These are phyloP conservation scores for Chrysocyon brachyurus DNA, from an alignment of 2,797 vertebrate genomes.

Conservation along the genomic window DNA sequence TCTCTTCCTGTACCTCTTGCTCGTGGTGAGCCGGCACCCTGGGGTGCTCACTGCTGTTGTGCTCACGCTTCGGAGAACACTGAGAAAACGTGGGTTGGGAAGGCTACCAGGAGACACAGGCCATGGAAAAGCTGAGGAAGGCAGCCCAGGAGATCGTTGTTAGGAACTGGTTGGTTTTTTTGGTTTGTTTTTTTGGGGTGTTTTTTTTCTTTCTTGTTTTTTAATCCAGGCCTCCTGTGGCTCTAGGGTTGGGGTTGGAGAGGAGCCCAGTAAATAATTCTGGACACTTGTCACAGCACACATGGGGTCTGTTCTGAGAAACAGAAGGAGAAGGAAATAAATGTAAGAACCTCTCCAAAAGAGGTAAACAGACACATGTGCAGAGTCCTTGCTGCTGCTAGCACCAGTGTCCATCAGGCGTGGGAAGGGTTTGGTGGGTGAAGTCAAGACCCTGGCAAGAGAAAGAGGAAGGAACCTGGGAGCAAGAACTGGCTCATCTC, in stretches of 20 bases:
- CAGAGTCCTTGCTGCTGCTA: accelerated
- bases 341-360: neutral
- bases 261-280: neutral
- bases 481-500: neutral
- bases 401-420: accelerated
- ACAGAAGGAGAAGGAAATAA: neutral
- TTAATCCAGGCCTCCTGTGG: neutral
- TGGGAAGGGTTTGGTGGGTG: neutral
- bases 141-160: neutral
- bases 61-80: constrained; percentile 50
- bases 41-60: constrained; percentile 53
- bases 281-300: too few relatives aligned
- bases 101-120: constrained; percentile 52
- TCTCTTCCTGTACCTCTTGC: neutral
- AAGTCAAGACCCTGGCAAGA: neutral
- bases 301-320: neutral
- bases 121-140: constrained; percentile 61
- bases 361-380: neutral
- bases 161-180: neutral
- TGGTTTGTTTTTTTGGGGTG: too few relatives aligned
- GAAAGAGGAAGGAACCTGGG: neutral
- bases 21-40: neutral
- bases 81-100: constrained; percentile 55
- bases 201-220: neutral
- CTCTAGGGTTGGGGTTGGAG: neutral